Evolutionary conservation across 2,797 vertebrate species (phyloP), one percentile per base, ranked within the genome.

Genomic region (Hipposideros larvatus): DNA sequence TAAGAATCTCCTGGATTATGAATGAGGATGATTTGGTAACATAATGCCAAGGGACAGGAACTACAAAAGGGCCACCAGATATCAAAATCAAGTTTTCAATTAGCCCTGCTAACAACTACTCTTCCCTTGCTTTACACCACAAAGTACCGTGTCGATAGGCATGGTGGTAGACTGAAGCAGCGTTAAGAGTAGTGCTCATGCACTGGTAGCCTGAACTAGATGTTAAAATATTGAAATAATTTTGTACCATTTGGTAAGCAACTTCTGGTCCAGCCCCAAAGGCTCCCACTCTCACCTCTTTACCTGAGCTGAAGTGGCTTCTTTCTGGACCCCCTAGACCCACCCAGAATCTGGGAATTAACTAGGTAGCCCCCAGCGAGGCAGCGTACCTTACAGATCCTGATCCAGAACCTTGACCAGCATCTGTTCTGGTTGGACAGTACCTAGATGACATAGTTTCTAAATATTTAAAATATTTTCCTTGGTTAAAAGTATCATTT

Each of bases 1-100:
- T 93, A 53, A 95, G 80, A 92, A 95, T 57, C 57, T 92, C 63
- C n/a, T 53, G 31, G 37, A 16, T 94, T 85, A 82, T 68, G 61
- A 96, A 61, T 26, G 26, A 88, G 59, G 19, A 24, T 65, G 48
- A 63, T 68, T 61, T 75, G 24, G 14, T 77, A 86, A 16, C 68
- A 74, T 48, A 93, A 74, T 16, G 51, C 43, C 26, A 18, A 73
- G 90, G 43, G 80, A 73, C 1, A 5, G 11, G 18, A 91, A 83
- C 41, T 19, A 51, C 18, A 4, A 61, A 92, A 95, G 82, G 59
- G 22, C 41, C 31, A 48, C 73, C 31, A 70, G 37, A 61, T 65
- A 61, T 66, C 63, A 63, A 89, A 73, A 48, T 41, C n/a, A 90
- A 28, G 28, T 84, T 87, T 94, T 68, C 66, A 37, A 1, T 55